A percentile compares a stretch with the other conserved stretches of the same genome.
phyloP scores from a whole-genome alignment of 2,888 invertebrate species.

The Amblyteles armatorius region DNA sequence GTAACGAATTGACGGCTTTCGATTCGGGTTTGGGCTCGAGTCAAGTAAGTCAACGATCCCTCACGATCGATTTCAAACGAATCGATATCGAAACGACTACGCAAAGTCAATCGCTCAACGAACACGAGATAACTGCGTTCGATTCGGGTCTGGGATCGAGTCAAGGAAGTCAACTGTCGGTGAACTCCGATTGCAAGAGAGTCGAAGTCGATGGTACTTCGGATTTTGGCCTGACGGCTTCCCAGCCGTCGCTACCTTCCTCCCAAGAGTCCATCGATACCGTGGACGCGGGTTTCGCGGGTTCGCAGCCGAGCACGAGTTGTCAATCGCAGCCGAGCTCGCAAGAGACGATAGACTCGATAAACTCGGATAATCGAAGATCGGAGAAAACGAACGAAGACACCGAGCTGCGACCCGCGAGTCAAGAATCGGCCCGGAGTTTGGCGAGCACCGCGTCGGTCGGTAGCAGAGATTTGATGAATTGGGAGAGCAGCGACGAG shows the following conservation, averaged over 20 bases:
- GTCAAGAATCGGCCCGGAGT: conserved; percentile 56
- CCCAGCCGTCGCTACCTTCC: conserved; percentile 5
- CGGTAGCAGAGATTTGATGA: background rate
- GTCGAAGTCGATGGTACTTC: conserved; percentile 10
- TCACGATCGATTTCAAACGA: conserved; percentile 21
- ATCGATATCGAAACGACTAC: conserved; percentile 9
- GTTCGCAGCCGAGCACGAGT: conserved; percentile 4
- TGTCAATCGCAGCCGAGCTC: conserved; percentile 15
- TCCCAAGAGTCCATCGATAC: conserved; percentile 52
- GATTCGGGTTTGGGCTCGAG: conserved; percentile 84
- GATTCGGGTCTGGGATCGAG: conserved; percentile 84
- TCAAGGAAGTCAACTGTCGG: conserved; percentile 76
- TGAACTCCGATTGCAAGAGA: conserved; percentile 19
- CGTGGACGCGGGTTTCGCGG: conserved; percentile 44
- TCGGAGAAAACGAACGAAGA: conserved; percentile 15
- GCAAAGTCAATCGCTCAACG: conserved; percentile 10
- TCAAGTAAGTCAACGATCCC: conserved; percentile 76
- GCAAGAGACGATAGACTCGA: conserved; percentile 8
- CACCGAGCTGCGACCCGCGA: conserved; percentile 13
- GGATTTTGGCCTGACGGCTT: background rate
- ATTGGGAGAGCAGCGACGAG: conserved; percentile 8
- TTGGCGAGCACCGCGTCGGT: conserved; percentile 36
- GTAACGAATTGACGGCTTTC: conserved; percentile 69
- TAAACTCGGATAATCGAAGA: background rate
- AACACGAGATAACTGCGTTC: conserved; percentile 69